Evolutionary conservation across 1,140 invertebrate genomes (phyloP).

Genomic region (Vanessa atalanta): DNA sequence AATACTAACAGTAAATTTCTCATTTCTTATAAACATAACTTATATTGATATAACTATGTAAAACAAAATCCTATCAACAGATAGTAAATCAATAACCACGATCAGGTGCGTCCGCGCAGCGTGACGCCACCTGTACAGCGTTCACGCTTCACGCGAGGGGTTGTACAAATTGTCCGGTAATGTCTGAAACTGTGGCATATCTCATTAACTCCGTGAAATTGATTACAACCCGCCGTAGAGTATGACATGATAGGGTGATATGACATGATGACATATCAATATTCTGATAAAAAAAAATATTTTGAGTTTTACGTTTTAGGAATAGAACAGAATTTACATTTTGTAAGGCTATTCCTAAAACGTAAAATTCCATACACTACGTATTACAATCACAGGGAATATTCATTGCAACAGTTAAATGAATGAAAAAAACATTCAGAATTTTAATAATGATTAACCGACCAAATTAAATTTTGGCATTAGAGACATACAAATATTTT

Average conservation of each 20-base stretch:
- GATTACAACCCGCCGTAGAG: background rate
- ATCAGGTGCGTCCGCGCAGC: slow-evolving; percentile 46
- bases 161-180: slow-evolving; percentile 13
- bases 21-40: background rate
- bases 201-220: slow-evolving; percentile 14
- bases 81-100: slow-evolving; percentile 40
- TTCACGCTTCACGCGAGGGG: slow-evolving; percentile 32
- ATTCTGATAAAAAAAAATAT: too few relatives aligned
- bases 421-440: too few relatives aligned
- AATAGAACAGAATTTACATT: too few relatives aligned
- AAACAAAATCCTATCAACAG: background rate
- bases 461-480: too few relatives aligned
- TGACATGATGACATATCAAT: background rate
- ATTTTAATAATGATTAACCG: too few relatives aligned
- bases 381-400: too few relatives aligned
- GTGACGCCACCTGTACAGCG: slow-evolving; percentile 48
- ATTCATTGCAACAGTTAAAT: too few relatives aligned
- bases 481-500: too few relatives aligned
- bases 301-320: too few relatives aligned
- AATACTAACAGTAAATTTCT: too few relatives aligned
- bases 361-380: too few relatives aligned
- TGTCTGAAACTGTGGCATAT: slow-evolving; percentile 8
- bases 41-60: background rate
- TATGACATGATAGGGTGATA: slow-evolving; percentile 1
- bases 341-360: too few relatives aligned